Evolutionary conservation across 1,140 invertebrate species (phyloP), one percentile per base, ranked within the genome.

Genomic region (Littorina saxatilis): DNA sequence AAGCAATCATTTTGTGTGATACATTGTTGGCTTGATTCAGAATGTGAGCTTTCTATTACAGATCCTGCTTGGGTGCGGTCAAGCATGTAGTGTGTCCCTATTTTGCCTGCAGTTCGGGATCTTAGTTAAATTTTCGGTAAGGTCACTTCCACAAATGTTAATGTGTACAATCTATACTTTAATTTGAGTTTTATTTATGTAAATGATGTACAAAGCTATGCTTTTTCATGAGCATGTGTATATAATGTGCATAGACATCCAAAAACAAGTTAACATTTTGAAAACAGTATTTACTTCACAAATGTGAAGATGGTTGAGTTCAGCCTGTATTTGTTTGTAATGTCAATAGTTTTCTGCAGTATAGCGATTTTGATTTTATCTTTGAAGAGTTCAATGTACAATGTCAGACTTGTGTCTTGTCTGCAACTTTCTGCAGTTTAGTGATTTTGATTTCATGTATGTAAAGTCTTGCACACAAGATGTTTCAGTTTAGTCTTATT

Each of bases 71-170:
- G 9, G 70, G 20, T 11, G 32, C 39, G 66, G 17, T 35, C 66
- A 68, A 68, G 66, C 23, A n/a, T 39, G 40, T 50, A 50, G 43
- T 73, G 23, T 3, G 4, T 20, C 2, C 70, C 23, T 29, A 11
- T 47, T 61, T 23, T 61, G 58, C 58, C 58, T 23, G 4, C n/a
- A 23, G 27, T 9, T 20, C 40, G 70, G n/a, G 32, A n/a, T 43
- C 68, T 50, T 73, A 73, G 70, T 73, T 73, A 13, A n/a, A 43
- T 27, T 50, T 73, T 73, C 70, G 70, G 70, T 73, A 73, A 73
- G 70, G 70, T 73, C 40, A 73, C 40, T 17, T 50, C 40, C 37
- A 29, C 68, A 47, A 73, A 50, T 73, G 40, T 39, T n/a, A 23
- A 58, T 58, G 55, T 58, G n/a, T 58, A 58, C n/a, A 20, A 58